Base-by-base conservation (phyloP, 2,888 invertebrate species). In the Eurytoma adleriae region DNA sequence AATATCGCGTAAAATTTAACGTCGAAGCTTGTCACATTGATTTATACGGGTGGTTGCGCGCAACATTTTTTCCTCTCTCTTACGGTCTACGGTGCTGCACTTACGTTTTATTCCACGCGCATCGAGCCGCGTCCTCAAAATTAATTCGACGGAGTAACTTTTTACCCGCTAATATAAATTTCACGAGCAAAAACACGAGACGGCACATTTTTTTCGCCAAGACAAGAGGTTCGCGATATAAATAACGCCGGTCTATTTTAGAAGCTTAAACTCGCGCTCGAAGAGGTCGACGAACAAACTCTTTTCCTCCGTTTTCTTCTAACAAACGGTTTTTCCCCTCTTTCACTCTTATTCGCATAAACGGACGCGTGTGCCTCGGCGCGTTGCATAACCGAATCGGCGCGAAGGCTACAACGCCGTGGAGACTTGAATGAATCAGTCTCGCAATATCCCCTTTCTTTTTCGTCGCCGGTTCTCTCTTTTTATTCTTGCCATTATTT, bases 171-270 rank as follows among this genome's bases (percentile, higher is more conserved):
- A 4, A 20, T 62, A 62, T 16, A 40, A 14, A 10, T 27, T 16
- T 7, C 30, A 27, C 62, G 30, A 20, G 59, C 59, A 59, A 52
- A 52, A 52, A 52, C 52, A 18, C 24, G 59, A 59, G 20, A 20
- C 5, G 24, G 24, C 24, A 27, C 18, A 50, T 27, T 59, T 67
- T 50, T 67, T 14, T 20, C 10, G 27, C 24, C 20, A 24, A 18
- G 5, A 75, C 30, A 16, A 52, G 16, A 14, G 30, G 16, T 48
- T 48, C 52, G 18, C 27, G 30, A 13, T 73, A 77, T 70, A 77
- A 57, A 70, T 70, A 64, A 62, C 57, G 62, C 30, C 14, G 62
- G 7, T 71, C 59, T 71, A 78, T 78, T 78, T 78, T 78, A 64
- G 70, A 71, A 71, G 48, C 50, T 14, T 12, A 52, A 24, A 10